Conservation (phyloP, 2,113 vertebrate genomes). For the Poeciliopsis retropinna region DNA sequence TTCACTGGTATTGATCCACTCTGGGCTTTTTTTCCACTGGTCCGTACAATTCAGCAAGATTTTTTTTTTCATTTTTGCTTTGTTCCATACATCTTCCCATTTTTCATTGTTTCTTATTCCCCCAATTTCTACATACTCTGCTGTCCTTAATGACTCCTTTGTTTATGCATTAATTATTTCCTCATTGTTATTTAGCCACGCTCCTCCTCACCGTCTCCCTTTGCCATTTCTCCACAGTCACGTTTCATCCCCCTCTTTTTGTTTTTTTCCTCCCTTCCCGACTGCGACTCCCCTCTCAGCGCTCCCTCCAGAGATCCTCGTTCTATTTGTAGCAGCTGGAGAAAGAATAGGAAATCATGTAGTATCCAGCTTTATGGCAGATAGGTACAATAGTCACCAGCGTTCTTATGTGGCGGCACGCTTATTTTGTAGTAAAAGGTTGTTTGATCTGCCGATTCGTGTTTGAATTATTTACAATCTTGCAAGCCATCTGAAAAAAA, state of each 20-base stretch:
- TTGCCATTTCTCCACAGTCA: constrained; percentile 46
- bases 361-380: constrained; percentile 52
- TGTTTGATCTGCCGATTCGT: background rate
- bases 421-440: background rate
- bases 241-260: background rate
- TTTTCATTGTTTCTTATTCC: background rate
- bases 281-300: constrained; percentile 48
- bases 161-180: constrained; percentile 39
- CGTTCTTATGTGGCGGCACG: background rate
- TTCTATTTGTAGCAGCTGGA: constrained; percentile 73
- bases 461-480: background rate
- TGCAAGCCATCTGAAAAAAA: no score
- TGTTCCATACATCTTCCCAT: background rate
- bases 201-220: constrained; percentile 15
- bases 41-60: constrained; percentile 9
- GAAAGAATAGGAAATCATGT: constrained; percentile 62
- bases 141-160: constrained; percentile 23
- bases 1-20: constrained; percentile 42
- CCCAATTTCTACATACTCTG: background rate
- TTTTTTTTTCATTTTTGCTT: background rate
- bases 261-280: background rate
- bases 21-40: constrained; percentile 3
- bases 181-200: constrained; percentile 20
- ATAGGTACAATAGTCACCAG: constrained; percentile 31
- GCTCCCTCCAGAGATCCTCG: constrained; percentile 51